Evolutionary conservation across 2,888 invertebrate species (phyloP), one percentile per base, ranked within the genome.

Genomic region (Epirrhoe tristata): DNA sequence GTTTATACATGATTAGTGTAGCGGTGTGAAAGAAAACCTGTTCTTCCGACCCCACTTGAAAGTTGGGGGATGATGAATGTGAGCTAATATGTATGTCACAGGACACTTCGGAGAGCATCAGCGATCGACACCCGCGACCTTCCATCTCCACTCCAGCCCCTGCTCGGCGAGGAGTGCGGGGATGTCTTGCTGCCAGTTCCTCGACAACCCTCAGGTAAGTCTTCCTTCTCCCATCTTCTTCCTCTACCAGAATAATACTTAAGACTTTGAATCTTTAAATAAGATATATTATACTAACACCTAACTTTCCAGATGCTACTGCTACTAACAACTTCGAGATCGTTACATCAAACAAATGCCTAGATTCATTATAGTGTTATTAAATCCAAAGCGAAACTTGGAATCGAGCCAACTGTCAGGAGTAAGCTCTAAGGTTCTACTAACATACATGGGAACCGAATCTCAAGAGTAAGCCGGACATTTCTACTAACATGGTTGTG

Each of bases 91-190:
- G 36, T 1, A 8, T 2, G 2, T 36, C 32, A 2, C 67, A 91
- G 92, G 88, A 81, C 92, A 7, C 75, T 95, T 46, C 85, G 94
- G 72, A 88, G 95, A 74, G 91, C 94, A 0, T 94, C 95, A 56
- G 95, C 95, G 0, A 94, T 96, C 63, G 95, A 96, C 86, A 94
- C 90, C 62, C 94, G 95, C 0, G 93, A 93, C 74, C 76, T 93
- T 53, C 93, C 92, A 5, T 91, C 91, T 0, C 93, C 93, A 0
- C 74, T 93, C 51, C 93, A 90, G 71, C 93, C 92, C 5, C 77
- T 93, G 24, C 77, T 93, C 0, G 89, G 86, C 0, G 91, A 93
- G 0, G 92, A 92, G 16, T 93, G 92, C 54, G 88, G 89, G 1
- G 93, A 93, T 54, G 89, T 93, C 0, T 73, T 85, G 6, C 80